Base-by-base conservation (phyloP, 2,113 vertebrate genomes). In the Camelus dromedarius region DNA sequence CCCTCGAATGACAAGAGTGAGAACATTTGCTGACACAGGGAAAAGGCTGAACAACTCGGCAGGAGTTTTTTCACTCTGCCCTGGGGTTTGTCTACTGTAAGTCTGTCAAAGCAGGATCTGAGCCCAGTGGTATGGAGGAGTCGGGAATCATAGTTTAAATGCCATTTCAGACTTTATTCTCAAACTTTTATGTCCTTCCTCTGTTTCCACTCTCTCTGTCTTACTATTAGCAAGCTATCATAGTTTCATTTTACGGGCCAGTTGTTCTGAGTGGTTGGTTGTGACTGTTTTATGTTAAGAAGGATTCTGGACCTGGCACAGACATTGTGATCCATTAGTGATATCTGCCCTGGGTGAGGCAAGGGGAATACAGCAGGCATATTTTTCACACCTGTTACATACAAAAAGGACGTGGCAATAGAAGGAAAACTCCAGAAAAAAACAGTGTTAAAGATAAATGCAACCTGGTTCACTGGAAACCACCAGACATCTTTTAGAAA, bases 341-440 rank as follows among this genome's bases (percentile, higher is more conserved):
- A 96, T 95, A 86, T 97, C 96, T 96, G 89, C 60, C 60, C 11
- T 0, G 26, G 85, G 32, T 20, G 67, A 81, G 38, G 88, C 89
- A n/a, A 46, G 10, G 52, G 48, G 60, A 26, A 32, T 16, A 42
- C 13, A 42, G 30, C 0, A 54, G 5, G 12, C 46, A 0, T 13
- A 18, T 6, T 58, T 70, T 46, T 60, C 46, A 69, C 19, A 35
- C 28, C 72, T 89, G 22, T 32, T 52, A 26, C 20, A 54, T 24
- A 58, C 19, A 22, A 77, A 77, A 69, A 48, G 24, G 60, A n/a
- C 15, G 42, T 2, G 11, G n/a, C 8, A 24, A 67, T 20, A 92
- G 19, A 30, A 75, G 7, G 50, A 76, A 66, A 46, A 89, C 12
- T 38, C 50, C 26, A 62, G 91, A 12, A 20, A 18, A 50, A 83